These are phyloP conservation scores for Pelobates cultripes DNA, from an alignment of 2,797 vertebrate genomes.

Conservation along the genomic window DNA sequence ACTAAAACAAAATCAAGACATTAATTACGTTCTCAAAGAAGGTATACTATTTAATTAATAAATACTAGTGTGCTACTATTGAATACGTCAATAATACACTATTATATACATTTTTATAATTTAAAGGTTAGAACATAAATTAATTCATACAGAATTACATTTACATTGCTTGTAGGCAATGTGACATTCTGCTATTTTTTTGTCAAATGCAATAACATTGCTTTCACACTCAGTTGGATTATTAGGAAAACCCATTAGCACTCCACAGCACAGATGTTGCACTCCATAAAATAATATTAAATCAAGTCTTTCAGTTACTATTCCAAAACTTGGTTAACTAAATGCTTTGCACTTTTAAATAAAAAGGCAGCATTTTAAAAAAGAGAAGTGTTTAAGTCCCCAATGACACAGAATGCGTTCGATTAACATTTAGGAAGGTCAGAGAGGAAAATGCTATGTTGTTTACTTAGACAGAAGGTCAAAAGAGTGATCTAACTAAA, in stretches of 20 bases:
- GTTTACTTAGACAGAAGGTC: constrained; percentile 55
- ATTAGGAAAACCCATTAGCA: constrained; percentile 15
- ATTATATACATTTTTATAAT: too few relatives aligned
- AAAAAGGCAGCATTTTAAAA: constrained; percentile 36
- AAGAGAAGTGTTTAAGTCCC: constrained; percentile 30
- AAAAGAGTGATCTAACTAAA: constrained; percentile 51
- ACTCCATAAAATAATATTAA: constrained; percentile 12
- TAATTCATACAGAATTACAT: too few relatives aligned
- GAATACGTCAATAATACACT: too few relatives aligned
- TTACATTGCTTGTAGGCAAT: too few relatives aligned
- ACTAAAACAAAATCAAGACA: too few relatives aligned
- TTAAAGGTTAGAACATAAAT: too few relatives aligned
- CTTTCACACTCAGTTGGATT: constrained; percentile 14
- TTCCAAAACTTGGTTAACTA: constrained; percentile 22
- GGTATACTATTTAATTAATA: too few relatives aligned
- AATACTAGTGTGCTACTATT: too few relatives aligned
- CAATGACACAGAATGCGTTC: constrained; percentile 31
- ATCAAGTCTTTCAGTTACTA: constrained; percentile 9
- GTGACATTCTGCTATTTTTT: not conserved
- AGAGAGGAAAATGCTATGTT: constrained; percentile 51
- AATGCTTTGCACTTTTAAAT: constrained; percentile 31
- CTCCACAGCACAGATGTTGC: not conserved
- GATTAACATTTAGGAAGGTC: constrained; percentile 57
- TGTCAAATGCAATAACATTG: not conserved
- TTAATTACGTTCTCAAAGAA: too few relatives aligned